Percentiles rank a stretch among this genome's conserved stretches.
These are phyloP conservation scores for Nyctibius grandis DNA, from an alignment of 2,797 vertebrate genomes.

Conservation along the genomic window DNA sequence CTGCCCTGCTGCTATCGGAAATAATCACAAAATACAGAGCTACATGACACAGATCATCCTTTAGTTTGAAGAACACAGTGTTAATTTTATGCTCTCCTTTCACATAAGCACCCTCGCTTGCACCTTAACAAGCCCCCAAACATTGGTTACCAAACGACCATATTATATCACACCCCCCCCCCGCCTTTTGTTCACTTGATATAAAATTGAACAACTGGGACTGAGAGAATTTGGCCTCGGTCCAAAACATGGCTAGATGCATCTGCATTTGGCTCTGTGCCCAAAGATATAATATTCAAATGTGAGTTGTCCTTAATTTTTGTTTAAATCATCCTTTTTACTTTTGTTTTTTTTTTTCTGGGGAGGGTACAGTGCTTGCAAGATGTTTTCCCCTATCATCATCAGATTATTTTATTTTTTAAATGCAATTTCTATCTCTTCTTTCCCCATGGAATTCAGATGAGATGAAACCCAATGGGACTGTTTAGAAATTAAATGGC, in stretches of 20 bases:
- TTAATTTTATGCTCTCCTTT: conserved; percentile 58
- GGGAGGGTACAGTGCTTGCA: background rate
- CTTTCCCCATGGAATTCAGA: background rate
- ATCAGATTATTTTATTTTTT: background rate
- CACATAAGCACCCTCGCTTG: conserved; percentile 51
- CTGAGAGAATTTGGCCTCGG: conserved; percentile 59
- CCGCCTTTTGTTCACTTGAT: conserved; percentile 61
- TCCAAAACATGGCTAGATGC: conserved; percentile 70
- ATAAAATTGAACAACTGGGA: conserved; percentile 75
- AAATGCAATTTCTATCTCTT: background rate
- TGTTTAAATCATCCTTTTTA: conserved; percentile 69
- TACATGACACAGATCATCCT: background rate
- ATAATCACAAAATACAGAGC: background rate
- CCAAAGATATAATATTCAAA: conserved; percentile 78
- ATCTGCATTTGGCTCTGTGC: conserved; percentile 73
- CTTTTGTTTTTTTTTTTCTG: background rate
- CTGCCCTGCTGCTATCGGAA: background rate
- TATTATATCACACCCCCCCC: conserved; percentile 17
- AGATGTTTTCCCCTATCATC: background rate
- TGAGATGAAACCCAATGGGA: background rate
- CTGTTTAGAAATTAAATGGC: background rate
- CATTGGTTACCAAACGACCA: conserved; percentile 56
- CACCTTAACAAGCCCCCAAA: conserved; percentile 71
- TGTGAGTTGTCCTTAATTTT: conserved; percentile 74
- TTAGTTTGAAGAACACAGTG: conserved; percentile 20